Base-by-base conservation (phyloP, 2,113 vertebrate genomes). In the Stegastes partitus region DNA sequence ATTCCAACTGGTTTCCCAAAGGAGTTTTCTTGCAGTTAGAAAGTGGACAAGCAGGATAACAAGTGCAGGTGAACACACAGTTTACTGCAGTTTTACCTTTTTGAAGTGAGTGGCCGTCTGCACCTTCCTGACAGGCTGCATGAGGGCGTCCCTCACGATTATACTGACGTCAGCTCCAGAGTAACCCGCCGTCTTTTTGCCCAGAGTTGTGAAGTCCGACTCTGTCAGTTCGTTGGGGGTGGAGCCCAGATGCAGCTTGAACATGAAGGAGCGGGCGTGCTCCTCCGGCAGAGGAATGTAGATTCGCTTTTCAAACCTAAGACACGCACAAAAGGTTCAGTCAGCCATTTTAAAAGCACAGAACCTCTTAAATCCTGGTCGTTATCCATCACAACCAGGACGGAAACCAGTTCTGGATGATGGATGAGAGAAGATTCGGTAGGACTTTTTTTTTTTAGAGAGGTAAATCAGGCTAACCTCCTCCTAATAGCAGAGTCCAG, bases 401-500 rank as follows among this genome's bases (percentile, higher is more conserved):
- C 4, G 10, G 16, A 53, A 49, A 26, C 19, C 18, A 44, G 49
- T 28, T 50, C 5, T 23, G 26, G 3, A 3, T 57, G 1, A 34
- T 23, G 39, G 39, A 53, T 53, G 14, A 51, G 42, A 64, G 16
- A 2, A 10, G 6, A 65, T 45, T 49, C 11, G 1, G 0, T 58
- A 22, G 21, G 47, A 23, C 31, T 34, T 45, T 21, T 47, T 5
- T 64, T 56, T n/a, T 39, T 25, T 51, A 22, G 0, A 22, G 0
- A 0, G 28, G 5, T 25, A 71, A 61, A 14, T 59, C 14, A 28
- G 25, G 56, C 66, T n/a, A 28, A 97, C 97, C 97, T 95, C 91
- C 97, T 96, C 65, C 97, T 96, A 78, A 99, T 99, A 56, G 97
- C 97, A 63, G 97, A 98, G 92, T 99, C 97, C 84, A 99, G 85